Evolutionary conservation across 64 coral and sea anemone genomes (phyloP).

Genomic region (Cladopsammia gracilis): DNA sequence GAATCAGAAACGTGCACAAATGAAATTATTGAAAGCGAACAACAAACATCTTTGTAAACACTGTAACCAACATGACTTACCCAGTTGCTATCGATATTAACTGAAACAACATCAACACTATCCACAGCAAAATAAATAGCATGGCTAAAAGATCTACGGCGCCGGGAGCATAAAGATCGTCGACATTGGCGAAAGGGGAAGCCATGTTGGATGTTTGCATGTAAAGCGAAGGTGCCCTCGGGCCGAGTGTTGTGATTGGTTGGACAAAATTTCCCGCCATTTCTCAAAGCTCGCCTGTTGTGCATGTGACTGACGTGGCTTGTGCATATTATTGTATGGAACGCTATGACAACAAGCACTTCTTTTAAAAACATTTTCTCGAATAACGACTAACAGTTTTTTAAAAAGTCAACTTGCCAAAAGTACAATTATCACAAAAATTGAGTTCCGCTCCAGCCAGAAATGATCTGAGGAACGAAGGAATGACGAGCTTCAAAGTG

Average conservation of each 20-base stretch:
- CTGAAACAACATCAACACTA: conserved; percentile 80
- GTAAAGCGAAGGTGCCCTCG: background rate
- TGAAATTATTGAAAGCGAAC: conserved; percentile 11
- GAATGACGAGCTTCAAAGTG: too few relatives aligned
- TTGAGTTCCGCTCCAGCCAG: too few relatives aligned
- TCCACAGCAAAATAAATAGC: conserved; percentile 81
- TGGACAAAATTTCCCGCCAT: conserved; percentile 41
- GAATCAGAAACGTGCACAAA: background rate
- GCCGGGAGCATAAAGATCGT: conserved; percentile 72
- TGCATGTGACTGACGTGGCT: background rate
- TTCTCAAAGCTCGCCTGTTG: background rate
- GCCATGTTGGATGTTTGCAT: conserved; percentile 67
- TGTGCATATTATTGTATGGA: background rate
- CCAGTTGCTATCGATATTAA: conserved; percentile 84
- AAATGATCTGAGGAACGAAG: too few relatives aligned
- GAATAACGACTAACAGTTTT: too few relatives aligned
- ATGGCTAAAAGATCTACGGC: conserved; percentile 75
- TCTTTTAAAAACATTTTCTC: too few relatives aligned
- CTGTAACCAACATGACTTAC: conserved; percentile 56
- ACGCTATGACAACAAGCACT: too few relatives aligned
- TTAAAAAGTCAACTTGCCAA: too few relatives aligned
- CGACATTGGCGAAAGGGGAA: conserved; percentile 41
- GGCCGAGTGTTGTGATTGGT: conserved; percentile 32
- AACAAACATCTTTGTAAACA: conserved; percentile 4
- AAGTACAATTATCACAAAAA: too few relatives aligned